Percentiles rank a stretch among this genome's conserved stretches.
phyloP scores from a whole-genome alignment of 1,140 invertebrate genomes.

The Ectropis grisescens region DNA sequence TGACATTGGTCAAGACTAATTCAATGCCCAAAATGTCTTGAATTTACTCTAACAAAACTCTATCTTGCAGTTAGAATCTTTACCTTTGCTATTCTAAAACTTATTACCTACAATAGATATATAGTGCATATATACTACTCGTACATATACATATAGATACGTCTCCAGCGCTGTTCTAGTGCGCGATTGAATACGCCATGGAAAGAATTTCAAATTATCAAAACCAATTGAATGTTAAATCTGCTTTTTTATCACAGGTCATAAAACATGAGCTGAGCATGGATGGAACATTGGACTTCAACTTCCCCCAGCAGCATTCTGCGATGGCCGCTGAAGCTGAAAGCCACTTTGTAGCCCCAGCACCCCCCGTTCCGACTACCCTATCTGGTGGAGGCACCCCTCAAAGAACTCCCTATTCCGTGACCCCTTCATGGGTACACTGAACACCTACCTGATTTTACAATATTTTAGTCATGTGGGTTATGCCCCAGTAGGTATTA shows the following conservation, averaged over 20 bases:
- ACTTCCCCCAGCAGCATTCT: conserved; percentile 76
- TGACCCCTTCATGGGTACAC: conserved; percentile 58
- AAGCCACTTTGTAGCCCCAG: conserved; percentile 46
- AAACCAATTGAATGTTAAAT: no score
- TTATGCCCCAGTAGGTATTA: background rate
- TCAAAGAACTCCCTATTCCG: conserved; percentile 36
- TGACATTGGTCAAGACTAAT: no score
- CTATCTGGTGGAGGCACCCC: conserved; percentile 40
- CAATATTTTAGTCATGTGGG: background rate
- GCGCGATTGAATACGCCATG: no score
- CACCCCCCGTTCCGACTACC: conserved; percentile 54
- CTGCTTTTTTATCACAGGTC: conserved; percentile 70
- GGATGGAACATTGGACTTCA: conserved; percentile 94
- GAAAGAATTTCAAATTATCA: no score
- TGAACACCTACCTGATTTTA: conserved; percentile 20
- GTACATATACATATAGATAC: no score
- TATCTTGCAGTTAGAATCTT: no score
- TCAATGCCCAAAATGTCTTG: no score
- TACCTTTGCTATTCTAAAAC: no score
- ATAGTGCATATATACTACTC: no score
- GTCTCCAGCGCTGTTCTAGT: no score
- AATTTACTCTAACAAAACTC: no score
- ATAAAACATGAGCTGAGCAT: conserved; percentile 94
- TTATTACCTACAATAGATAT: no score
- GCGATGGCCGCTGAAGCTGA: conserved; percentile 46